phyloP scores from a whole-genome alignment of 2,888 invertebrate species.

The Dryobota labecula region DNA sequence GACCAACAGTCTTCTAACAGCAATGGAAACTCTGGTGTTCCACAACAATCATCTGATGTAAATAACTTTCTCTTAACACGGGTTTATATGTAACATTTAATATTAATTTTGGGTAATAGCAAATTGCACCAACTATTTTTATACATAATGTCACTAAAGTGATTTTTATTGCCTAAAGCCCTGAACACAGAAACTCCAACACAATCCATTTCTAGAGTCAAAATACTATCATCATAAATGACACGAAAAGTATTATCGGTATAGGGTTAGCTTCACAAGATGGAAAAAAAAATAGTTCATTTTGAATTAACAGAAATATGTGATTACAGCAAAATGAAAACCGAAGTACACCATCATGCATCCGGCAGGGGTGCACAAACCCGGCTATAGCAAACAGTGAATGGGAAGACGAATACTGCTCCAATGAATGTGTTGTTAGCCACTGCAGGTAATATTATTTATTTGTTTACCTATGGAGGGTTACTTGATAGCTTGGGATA shows the following conservation, averaged over 20 bases:
- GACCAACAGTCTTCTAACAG: constrained; percentile 88
- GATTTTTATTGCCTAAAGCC: background rate
- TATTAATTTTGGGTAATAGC: background rate
- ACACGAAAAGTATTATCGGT: constrained; percentile 3
- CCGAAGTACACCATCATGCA: constrained; percentile 91
- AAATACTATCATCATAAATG: constrained; percentile 8
- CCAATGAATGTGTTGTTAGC: constrained; percentile 98
- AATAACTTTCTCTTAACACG: constrained; percentile 61
- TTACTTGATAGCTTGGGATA: constrained; percentile 72
- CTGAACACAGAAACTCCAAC: constrained; percentile 18
- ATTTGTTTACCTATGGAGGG: constrained; percentile 71
- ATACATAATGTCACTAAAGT: background rate
- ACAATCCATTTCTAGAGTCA: background rate
- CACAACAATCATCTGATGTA: constrained; percentile 85
- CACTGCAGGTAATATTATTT: constrained; percentile 94
- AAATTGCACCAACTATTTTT: constrained; percentile 18
- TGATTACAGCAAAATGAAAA: constrained; percentile 85
- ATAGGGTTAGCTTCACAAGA: constrained; percentile 9
- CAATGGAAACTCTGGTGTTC: constrained; percentile 84
- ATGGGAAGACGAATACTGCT: constrained; percentile 99
- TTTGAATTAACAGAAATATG: constrained; percentile 39
- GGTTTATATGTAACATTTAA: constrained; percentile 38
- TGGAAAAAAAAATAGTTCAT: background rate
- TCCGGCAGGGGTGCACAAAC: constrained; percentile 97
- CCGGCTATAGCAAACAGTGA: constrained; percentile 97